Base-by-base conservation (phyloP, 2,888 invertebrate genomes). In the Eretmocerus hayati region DNA sequence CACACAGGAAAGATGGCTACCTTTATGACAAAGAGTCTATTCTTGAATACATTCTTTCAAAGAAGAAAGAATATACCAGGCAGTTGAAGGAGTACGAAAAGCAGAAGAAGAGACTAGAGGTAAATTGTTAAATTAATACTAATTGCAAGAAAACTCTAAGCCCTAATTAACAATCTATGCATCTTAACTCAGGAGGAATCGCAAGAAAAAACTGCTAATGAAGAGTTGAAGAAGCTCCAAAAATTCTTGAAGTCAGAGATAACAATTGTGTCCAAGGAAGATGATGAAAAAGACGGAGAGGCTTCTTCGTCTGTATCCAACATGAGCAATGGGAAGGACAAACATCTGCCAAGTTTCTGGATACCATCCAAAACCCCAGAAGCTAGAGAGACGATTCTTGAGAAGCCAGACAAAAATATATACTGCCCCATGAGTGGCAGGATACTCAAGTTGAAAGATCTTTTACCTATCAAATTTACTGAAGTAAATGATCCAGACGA, bases 21-120 rank as follows among this genome's bases (percentile, higher is more conserved):
- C 75, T 99, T 11, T 99, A 90, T 69, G 99, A 99, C 66, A 95
- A 96, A 66, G 95, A 97, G 77, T 89, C 95, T 2, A 90, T 99
- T 60, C 73, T 99, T 3, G 89, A 95, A 66, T 97, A 96, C 60
- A 87, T 99, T 46, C 81, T 99, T 20, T 82, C 90, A 2, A 94
- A 95, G 72, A 99, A 97, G 71, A 89, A 84, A 62, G 93, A 94
- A 69, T 88, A 90, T 65, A 84, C 84, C 9, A 81, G 90, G 38
- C 88, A 91, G 69, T 59, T 94, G 58, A 96, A 96, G 66, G 91
- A 91, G 65, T 99, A 85, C 71, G 93, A 95, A 65, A 88, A 85
- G 58, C 84, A 93, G 62, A 84, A 89, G 59, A 83, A 84, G 57
- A 83, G 82, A 59, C 84, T 88, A 56, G 81, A 87, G 58, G 79